Conservation (phyloP, 1,140 invertebrate genomes). For the Cepaea nemoralis region DNA sequence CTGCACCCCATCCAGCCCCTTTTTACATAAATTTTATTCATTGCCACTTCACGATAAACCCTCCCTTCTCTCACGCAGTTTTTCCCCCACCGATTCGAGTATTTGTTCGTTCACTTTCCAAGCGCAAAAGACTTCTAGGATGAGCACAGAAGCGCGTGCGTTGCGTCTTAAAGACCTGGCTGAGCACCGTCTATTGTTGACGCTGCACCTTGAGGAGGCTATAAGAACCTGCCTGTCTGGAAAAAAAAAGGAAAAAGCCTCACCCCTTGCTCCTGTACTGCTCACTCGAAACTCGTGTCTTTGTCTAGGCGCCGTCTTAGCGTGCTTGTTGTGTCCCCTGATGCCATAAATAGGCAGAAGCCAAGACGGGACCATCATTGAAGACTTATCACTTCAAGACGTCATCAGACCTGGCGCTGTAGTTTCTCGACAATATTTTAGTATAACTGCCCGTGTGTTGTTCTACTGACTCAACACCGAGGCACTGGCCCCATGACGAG, state of each 20-base stretch:
- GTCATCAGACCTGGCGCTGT: too few species aligned
- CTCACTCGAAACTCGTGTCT: conserved; percentile 20
- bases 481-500: too few species aligned
- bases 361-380: background rate
- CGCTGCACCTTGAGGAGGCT: conserved; percentile 27
- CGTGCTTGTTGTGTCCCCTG: background rate
- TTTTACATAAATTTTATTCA: background rate
- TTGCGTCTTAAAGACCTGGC: conserved; percentile 22
- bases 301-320: conserved; percentile 21
- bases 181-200: conserved; percentile 29
- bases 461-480: too few species aligned
- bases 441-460: too few species aligned
- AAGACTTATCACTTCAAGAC: background rate
- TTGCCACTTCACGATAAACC: background rate
- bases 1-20: background rate
- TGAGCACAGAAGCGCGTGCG: conserved; percentile 22
- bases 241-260: conserved; percentile 11
- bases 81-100: background rate
- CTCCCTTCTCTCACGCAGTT: background rate
- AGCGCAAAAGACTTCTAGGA: background rate
- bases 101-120: conserved; percentile 13
- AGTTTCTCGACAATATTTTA: too few species aligned
- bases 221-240: background rate
- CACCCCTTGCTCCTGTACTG: conserved; percentile 7
- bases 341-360: conserved; percentile 24